Base-by-base conservation (phyloP, 1,140 invertebrate species). In the Araneus ventricosus region DNA sequence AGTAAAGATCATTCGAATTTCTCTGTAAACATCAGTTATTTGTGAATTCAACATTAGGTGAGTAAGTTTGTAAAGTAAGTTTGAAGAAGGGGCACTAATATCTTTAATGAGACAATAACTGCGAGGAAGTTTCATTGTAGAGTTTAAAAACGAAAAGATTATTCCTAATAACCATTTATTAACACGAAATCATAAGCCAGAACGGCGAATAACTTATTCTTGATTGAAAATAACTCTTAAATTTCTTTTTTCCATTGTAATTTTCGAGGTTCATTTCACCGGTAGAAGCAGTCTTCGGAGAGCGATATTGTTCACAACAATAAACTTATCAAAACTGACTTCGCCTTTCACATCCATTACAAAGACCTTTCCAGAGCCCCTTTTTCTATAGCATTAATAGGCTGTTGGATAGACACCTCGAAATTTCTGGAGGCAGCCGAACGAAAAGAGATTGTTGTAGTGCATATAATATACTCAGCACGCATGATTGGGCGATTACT, bases 401-500 rank as follows among this genome's bases (percentile, higher is more conserved):
- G 6, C 59, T 22, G 24, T 24, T 63, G 24, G 59, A 22, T 63
- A 22, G 8, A 63, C 0, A n/a, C 59, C 22, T 8, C 4, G 59
- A 63, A 63, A n/a, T 63, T 63, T 63, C 59, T 63, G 59, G 59
- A n/a, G 24, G 59, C 59, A 63, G 22, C 24, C 59, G 24, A 63
- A 63, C 59, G 59, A 63, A 63, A 63, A 63, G 24, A 63, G 59
- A 63, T 63, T 79, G 27, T 30, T 79, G 30, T 79, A 79, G 70
- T 37, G 7, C 70, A 79, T 70, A 70, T 79, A 52, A 52, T 79
- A 22, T 30, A 79, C 27, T 14, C 70, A 0, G 0, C 70, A 79
- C 70, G 70, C 70, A 37, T 79, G 70, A 79, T 79, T 79, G 70
- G 70, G 24, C 70, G 27, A 79, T 79, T 79, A 27, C 70, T 37